Evolutionary conservation across 1,140 invertebrate genomes (phyloP), one percentile per base, ranked within the genome.

Genomic region (Phenacoccus solenopsis): DNA sequence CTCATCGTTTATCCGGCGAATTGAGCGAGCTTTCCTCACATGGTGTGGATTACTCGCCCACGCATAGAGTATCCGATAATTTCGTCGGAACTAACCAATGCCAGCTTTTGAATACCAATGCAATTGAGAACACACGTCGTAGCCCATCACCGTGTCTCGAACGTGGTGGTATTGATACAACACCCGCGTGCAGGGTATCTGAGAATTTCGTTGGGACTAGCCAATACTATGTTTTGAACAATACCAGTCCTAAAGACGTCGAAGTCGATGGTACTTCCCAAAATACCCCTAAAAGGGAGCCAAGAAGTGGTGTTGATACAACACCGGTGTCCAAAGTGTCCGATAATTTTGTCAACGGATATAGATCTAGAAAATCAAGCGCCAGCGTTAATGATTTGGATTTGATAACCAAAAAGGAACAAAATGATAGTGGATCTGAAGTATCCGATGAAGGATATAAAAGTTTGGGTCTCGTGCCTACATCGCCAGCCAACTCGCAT

Each of bases 391-490:
- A 69, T 24, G 70, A 70, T n/a, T 70, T 71, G 2, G 73, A 73
- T 16, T 57, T 70, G 0, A 35, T 71, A 13, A 64, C 59, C 22
- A 64, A 64, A 64, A 64, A 64, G 59, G 59, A 64, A 0, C 69
- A 70, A 71, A 90, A 88, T 70, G 90, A 92, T 77, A 91, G 90
- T 73, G 88, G 90, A 1, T 91, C 90, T 70, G 90, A 92, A 77
- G 88, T 92, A 21, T 91, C 90, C 56, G 90, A 93, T 78, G 90
- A 92, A 76, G 90, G 90, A 3, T 93, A 93, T 76, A 84, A 90
- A 75, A 91, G 89, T 75, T 78, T 91, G 73, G 88, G 88, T 7
- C 83, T 88, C 28, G 87, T 86, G 70, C 68, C 71, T 4, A 27
- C 72, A 4, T 28, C 71, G n/a, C 28, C 69, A 4, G 69, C 56